Percentiles rank a stretch among this genome's conserved stretches.
Evolutionary conservation across 2,113 vertebrate species (phyloP).

Genomic region (Butastur rufipennis): DNA sequence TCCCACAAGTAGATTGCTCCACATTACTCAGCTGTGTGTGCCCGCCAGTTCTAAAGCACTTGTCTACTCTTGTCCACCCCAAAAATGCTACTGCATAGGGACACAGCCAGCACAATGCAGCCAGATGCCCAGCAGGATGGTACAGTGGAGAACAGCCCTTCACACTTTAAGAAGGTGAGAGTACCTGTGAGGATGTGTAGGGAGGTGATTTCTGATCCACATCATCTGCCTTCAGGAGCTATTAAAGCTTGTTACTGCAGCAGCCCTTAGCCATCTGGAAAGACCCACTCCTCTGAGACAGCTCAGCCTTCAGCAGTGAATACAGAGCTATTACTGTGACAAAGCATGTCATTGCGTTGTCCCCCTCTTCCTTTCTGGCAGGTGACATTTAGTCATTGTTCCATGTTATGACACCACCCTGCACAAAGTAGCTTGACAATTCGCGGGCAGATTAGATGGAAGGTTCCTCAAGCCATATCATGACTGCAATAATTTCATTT

Average conservation of each 20-base stretch:
- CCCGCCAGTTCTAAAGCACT: not conserved
- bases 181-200: not conserved
- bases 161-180: not conserved
- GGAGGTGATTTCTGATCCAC: not conserved
- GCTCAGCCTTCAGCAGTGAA: not conserved
- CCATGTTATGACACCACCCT: not conserved
- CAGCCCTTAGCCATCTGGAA: not conserved
- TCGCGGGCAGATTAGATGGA: not conserved
- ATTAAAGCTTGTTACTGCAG: not conserved
- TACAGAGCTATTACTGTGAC: not conserved
- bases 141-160: not conserved
- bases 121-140: not conserved
- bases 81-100: not conserved
- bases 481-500: not conserved
- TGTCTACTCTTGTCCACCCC: not conserved
- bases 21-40: not conserved
- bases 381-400: not conserved
- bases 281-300: not conserved
- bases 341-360: not conserved
- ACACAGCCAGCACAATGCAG: not conserved
- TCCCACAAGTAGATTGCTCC: not conserved
- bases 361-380: not conserved
- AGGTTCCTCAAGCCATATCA: not conserved
- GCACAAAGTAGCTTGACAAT: not conserved
- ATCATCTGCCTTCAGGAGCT: not conserved